Conservation (phyloP, 2,113 vertebrate genomes). For the Delphinus delphis region DNA sequence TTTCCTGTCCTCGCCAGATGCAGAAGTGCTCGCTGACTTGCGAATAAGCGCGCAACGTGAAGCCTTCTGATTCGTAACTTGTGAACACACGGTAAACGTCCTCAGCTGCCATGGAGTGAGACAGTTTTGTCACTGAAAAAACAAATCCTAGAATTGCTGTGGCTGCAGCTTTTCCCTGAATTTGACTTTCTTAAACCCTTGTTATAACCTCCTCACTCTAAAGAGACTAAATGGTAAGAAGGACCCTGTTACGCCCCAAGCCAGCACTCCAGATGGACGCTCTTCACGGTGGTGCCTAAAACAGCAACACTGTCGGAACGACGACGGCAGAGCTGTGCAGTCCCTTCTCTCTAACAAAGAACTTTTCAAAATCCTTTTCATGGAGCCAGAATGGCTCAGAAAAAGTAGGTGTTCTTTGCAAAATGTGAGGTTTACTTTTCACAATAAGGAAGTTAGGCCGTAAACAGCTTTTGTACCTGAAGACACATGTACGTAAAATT, state of each 20-base stretch:
- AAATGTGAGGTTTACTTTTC: conserved; percentile 78
- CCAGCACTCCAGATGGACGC: conserved; percentile 13
- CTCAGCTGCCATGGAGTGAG: conserved; percentile 53
- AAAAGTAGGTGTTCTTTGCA: conserved; percentile 59
- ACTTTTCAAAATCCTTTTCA: conserved; percentile 75
- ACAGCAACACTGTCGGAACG: conserved; percentile 51
- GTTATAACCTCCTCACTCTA: conserved; percentile 19
- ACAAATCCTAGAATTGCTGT: conserved; percentile 67
- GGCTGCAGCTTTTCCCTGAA: conserved; percentile 62
- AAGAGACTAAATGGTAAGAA: conserved; percentile 64
- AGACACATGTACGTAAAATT: conserved; percentile 59
- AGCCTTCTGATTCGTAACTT: neutral
- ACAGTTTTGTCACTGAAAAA: conserved; percentile 39
- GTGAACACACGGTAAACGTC: conserved; percentile 53
- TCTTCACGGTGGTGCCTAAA: conserved; percentile 69
- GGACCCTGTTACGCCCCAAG: conserved; percentile 62
- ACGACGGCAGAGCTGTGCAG: conserved; percentile 78
- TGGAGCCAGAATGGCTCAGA: conserved; percentile 66
- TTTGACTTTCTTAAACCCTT: conserved; percentile 59
- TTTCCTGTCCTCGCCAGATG: neutral
- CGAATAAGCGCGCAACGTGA: neutral
- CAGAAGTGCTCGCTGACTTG: neutral
- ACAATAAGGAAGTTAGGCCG: conserved; percentile 74
- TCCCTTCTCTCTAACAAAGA: conserved; percentile 77
- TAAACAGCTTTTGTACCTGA: conserved; percentile 76